A percentile compares a stretch with the other conserved stretches of the same genome.
Conservation (phyloP, 2,888 invertebrate species). For the Arctia plantaginis region DNA sequence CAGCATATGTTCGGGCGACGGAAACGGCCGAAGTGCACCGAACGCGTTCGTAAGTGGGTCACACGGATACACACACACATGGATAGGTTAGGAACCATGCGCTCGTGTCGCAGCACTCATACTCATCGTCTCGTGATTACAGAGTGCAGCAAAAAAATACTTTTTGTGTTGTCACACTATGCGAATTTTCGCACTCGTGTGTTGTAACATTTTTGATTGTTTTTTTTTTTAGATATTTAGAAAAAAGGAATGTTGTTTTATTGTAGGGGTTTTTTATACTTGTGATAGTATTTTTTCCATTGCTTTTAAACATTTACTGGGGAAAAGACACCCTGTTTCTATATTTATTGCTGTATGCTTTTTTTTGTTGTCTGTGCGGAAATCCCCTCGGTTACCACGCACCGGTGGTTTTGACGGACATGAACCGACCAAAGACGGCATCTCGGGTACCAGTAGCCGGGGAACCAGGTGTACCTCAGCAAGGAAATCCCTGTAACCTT, state of each 20-base stretch:
- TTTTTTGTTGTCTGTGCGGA: too few relatives aligned
- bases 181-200: slow-evolving; percentile 61
- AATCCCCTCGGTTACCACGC: too few relatives aligned
- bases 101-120: slow-evolving; percentile 52
- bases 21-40: slow-evolving; percentile 75
- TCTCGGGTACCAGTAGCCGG: too few relatives aligned
- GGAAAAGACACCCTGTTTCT: neutral
- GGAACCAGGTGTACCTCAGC: too few relatives aligned
- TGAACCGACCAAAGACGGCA: too few relatives aligned
- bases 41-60: slow-evolving; percentile 83
- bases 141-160: slow-evolving; percentile 59
- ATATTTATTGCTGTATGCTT: too few relatives aligned
- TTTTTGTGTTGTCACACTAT: slow-evolving; percentile 74
- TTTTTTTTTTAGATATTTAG: slow-evolving; percentile 9
- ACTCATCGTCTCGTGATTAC: slow-evolving; percentile 66
- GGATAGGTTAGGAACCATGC: slow-evolving; percentile 49
- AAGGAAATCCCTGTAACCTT: neutral
- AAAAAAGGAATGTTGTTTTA: neutral
- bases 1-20: slow-evolving; percentile 77
- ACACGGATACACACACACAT: slow-evolving; percentile 80
- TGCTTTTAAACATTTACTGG: neutral
- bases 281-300: neutral
- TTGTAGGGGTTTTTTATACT: neutral
- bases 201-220: slow-evolving; percentile 11
- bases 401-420: too few relatives aligned